Evolutionary conservation across 2,888 invertebrate species (phyloP), one percentile per base, ranked within the genome.

Genomic region (Tillus elongatus): DNA sequence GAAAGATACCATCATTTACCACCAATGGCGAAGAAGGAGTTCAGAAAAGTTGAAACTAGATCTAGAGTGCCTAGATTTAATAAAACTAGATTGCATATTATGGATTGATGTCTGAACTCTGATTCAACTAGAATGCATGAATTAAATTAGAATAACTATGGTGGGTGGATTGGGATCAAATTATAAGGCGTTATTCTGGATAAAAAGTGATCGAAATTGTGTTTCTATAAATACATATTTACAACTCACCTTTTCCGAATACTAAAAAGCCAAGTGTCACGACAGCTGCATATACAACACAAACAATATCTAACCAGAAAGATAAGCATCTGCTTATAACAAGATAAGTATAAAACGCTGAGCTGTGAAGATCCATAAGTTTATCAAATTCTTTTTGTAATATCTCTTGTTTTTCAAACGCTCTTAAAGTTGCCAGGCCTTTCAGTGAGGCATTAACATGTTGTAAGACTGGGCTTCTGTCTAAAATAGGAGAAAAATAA

Each of bases 381-480:
- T 66, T 63, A 50, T 79, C 76, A 50, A 79, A 79, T 50, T 79
- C 76, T 13, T 58, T 57, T 26, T 71, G 70, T 33, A 86, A 70
- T 4, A 73, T 69, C 11, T 70, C 62, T 57, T 80, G 74, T 0
- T 78, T 79, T 37, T 71, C 68, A 50, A 81, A 78, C 1, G 84
- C 81, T 47, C 86, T 68, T 12, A 88, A 82, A 0, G 85, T 84
- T 9, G 79, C 72, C 1, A 88, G 63, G 1, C 88, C 88, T 60
- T 82, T 77, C 11, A 88, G 68, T 0, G 82, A 78, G 33, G 82
- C 77, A 49, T 77, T 80, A 19, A 86, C 67, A 49, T 86, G 79
- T 1, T 79, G 76, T 58, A 81, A 87, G 1, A 88, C 75, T 0
- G 87, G 87, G 53, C 83, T 84, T 33, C 83, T 74, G 36, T 80